Evolutionary conservation across 2,113 vertebrate genomes (phyloP).

Genomic region (Cyanoliseus patagonus): DNA sequence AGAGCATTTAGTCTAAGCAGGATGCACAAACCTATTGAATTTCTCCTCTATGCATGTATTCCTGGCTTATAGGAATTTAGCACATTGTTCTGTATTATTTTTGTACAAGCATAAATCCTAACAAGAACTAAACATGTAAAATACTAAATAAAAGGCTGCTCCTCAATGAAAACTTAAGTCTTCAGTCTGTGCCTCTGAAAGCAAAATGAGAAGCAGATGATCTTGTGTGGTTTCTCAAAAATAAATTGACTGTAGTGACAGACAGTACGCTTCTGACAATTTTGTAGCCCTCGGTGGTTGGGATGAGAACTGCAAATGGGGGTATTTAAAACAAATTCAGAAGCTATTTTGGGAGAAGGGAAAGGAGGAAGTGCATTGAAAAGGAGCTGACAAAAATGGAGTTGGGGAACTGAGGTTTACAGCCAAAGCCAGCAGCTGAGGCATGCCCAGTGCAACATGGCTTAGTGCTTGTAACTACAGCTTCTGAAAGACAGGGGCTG

Average conservation of each 20-base stretch:
- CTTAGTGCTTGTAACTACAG: fast-evolving
- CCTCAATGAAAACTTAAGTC: fast-evolving
- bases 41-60: fast-evolving
- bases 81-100: neutral
- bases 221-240: neutral
- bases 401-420: neutral
- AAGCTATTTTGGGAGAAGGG: neutral
- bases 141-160: neutral
- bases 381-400: neutral
- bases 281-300: neutral
- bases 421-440: neutral
- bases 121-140: neutral
- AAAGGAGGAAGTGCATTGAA: neutral
- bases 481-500: neutral
- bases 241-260: neutral
- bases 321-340: neutral
- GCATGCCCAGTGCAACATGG: fast-evolving
- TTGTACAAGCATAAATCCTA: neutral
- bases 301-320: neutral
- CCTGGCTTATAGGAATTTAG: neutral
- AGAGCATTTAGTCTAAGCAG: neutral
- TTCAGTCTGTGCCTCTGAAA: neutral
- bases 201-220: neutral
- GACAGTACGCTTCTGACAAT: neutral
- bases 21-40: neutral